Evolutionary conservation across 2,888 invertebrate genomes (phyloP), one percentile per base, ranked within the genome.

Genomic region (Drosophila merina): DNA sequence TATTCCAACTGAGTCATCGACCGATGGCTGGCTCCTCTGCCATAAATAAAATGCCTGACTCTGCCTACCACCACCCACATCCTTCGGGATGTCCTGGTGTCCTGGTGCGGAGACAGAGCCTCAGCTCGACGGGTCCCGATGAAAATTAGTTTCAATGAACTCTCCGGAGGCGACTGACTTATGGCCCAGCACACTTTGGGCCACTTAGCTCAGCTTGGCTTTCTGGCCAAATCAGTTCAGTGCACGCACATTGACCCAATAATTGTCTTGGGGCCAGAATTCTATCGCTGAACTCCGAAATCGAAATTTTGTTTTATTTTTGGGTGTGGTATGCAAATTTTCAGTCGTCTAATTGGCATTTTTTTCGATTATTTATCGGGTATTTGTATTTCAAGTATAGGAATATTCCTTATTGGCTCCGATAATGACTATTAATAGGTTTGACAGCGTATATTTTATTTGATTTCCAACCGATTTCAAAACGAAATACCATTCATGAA

Each of bases 191-290:
- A 84, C 77, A 81, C 81, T 75, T 76, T 77, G 52, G 44, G 50
- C 36, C 36, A 54, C 42, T 33, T 31, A n/a, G 28, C 28, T n/a
- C 20, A 12, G 59, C 30, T 25, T 50, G 59, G 33, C 58, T 33
- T 56, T 30, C 7, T 26, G 36, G 36, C 50, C 63, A 14, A 75
- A 68, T 72, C 64, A 74, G 81, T 77, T 84, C 74, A 84, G 12
- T 67, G 66, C 70, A 78, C 73, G 72, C 75, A 72, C 75, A 77
- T 81, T 82, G 84, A 82, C 82, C 82, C 71, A 82, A 81, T 79
- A 84, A 79, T 84, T 78, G 80, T 38, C 69, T 14, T 42, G 50
- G 71, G 44, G 20, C 25, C 25, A 20, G 26, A 10, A 10, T 10
- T 5, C 9, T 9, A 20, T 10, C 10, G 12, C 4, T 14, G n/a